Conservation (phyloP, 2,797 vertebrate genomes). For the Diplodus sargus region DNA sequence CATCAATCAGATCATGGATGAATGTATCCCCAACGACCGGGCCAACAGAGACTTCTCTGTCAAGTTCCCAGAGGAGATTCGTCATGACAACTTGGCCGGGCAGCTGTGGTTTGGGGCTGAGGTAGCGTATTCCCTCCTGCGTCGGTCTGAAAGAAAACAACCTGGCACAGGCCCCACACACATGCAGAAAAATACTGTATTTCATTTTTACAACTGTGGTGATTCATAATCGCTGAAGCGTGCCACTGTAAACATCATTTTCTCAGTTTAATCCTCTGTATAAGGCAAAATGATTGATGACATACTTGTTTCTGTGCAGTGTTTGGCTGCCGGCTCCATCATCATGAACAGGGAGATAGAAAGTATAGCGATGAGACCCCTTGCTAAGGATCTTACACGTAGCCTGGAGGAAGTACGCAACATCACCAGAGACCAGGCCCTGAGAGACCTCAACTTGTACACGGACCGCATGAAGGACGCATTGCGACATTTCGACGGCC, state of each 20-base stretch:
- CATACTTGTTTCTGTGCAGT: constrained; percentile 80
- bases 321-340: constrained; percentile 97
- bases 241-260: background rate
- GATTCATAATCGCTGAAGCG: background rate
- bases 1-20: constrained; percentile 98
- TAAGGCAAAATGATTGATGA: constrained; percentile 1
- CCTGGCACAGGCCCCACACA: constrained; percentile 2
- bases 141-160: constrained; percentile 54
- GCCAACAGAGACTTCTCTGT: constrained; percentile 97
- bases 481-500: constrained; percentile 92
- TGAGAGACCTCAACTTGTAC: constrained; percentile 95
- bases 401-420: constrained; percentile 96
- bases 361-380: constrained; percentile 96
- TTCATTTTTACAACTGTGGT: background rate
- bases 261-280: constrained; percentile 12
- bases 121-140: constrained; percentile 83
- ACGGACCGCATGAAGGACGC: constrained; percentile 95
- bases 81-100: constrained; percentile 98
- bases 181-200: background rate
- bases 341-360: constrained; percentile 99
- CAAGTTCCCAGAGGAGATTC: constrained; percentile 98
- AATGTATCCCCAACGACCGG: constrained; percentile 94
- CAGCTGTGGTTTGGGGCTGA: constrained; percentile 99
- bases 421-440: constrained; percentile 95
- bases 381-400: constrained; percentile 95